Percentiles rank a stretch among this genome's conserved stretches.
Conservation (phyloP, 2,113 vertebrate genomes). For the Neolamprologus brichardi region DNA sequence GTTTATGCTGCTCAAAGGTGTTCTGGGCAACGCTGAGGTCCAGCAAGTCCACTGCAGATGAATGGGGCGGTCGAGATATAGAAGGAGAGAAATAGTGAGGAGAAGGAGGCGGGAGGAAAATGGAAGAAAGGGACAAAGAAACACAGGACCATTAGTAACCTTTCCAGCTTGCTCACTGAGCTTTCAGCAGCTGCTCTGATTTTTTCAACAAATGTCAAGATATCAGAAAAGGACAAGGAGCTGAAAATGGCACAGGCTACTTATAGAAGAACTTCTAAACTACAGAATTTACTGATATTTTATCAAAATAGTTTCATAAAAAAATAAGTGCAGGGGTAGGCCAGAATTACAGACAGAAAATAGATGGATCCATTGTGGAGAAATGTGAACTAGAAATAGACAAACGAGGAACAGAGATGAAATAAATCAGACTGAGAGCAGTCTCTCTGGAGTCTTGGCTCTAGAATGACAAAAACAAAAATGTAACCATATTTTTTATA, state of each 20-base stretch:
- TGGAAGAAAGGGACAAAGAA: neutral
- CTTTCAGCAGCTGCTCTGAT: neutral
- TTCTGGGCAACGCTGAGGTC: constrained; percentile 87
- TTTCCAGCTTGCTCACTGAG: neutral
- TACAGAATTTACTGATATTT: constrained; percentile 5
- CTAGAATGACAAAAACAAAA: neutral
- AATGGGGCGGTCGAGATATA: neutral
- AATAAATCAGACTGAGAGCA: neutral
- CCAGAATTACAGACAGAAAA: neutral
- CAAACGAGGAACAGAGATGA: neutral
- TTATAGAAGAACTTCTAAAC: neutral
- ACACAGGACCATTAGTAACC: neutral
- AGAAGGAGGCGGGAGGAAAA: neutral
- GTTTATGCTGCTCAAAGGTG: constrained; percentile 87
- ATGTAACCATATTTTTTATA: neutral
- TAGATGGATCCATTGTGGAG: neutral
- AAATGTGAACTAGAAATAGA: neutral
- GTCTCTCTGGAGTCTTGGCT: neutral
- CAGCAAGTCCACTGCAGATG: constrained; percentile 84
- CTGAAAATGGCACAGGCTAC: constrained; percentile 1
- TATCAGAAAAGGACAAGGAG: neutral
- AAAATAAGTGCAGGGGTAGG: neutral
- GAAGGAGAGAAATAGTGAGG: neutral
- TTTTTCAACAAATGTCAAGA: neutral
- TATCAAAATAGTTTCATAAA: constrained; percentile 23